Evolutionary conservation across 2,888 invertebrate genomes (phyloP).

Genomic region (Rhamnusium bicolor): DNA sequence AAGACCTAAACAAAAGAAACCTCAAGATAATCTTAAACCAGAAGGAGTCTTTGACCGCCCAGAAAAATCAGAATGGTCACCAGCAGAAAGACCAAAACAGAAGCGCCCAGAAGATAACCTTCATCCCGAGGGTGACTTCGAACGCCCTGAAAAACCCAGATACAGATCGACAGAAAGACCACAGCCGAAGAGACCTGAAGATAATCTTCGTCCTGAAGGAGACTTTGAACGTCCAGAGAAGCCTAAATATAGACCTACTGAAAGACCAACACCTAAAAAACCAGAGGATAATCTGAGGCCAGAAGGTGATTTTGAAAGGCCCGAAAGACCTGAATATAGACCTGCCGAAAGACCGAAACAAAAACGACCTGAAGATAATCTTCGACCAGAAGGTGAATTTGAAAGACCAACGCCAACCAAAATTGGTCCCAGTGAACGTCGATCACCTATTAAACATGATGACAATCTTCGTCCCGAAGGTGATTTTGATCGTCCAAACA

Average conservation of each 20-base stretch:
- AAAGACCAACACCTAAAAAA: slow-evolving; percentile 69
- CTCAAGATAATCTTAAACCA: slow-evolving; percentile 54
- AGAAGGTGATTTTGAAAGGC: slow-evolving; percentile 68
- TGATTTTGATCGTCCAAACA: slow-evolving; percentile 61
- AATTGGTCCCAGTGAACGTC: slow-evolving; percentile 68
- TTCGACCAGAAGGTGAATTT: slow-evolving; percentile 74
- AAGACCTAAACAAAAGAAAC: slow-evolving; percentile 69
- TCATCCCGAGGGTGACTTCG: slow-evolving; percentile 62
- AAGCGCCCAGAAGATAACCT: not conserved
- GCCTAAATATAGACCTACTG: slow-evolving; percentile 68
- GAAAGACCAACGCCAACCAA: slow-evolving; percentile 69
- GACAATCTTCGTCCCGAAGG: slow-evolving; percentile 63
- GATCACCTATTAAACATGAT: slow-evolving; percentile 69
- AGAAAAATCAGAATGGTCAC: slow-evolving; percentile 65
- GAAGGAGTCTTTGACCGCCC: slow-evolving; percentile 75
- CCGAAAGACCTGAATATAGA: slow-evolving; percentile 61
- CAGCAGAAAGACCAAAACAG: slow-evolving; percentile 64
- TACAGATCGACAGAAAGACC: slow-evolving; percentile 70
- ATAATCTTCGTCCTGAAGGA: slow-evolving; percentile 73
- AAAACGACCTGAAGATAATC: slow-evolving; percentile 72
- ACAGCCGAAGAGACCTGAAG: slow-evolving; percentile 65
- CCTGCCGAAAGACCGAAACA: slow-evolving; percentile 69
- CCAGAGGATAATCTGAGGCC: slow-evolving; percentile 73
- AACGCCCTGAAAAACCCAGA: slow-evolving; percentile 63
- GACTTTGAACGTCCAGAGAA: slow-evolving; percentile 71